Conservation (phyloP, 1,140 invertebrate genomes). For the Trichomalopsis sarcophagae region DNA sequence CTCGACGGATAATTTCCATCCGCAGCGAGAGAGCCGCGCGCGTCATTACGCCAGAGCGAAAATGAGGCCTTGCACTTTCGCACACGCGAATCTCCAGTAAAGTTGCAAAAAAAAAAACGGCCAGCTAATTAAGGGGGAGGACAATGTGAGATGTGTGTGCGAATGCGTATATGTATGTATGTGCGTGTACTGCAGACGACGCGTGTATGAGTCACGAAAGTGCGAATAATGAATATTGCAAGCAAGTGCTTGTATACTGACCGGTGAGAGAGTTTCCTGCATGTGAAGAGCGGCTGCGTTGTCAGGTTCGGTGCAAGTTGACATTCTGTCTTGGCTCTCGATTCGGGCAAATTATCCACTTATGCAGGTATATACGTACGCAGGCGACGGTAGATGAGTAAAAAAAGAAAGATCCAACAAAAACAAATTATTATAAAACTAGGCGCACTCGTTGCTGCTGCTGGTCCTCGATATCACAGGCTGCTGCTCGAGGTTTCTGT, state of each 20-base stretch:
- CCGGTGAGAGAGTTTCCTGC: conserved; percentile 73
- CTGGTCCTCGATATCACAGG: conserved; percentile 69
- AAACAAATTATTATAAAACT: conserved; percentile 9
- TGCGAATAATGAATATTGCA: not conserved
- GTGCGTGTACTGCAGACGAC: not conserved
- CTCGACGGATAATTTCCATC: not conserved
- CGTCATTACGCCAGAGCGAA: not conserved
- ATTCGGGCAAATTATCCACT: conserved; percentile 21
- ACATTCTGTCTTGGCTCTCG: conserved; percentile 64
- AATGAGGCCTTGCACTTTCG: not conserved
- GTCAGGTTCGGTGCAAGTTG: conserved; percentile 72
- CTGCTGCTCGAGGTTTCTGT: conserved; percentile 60
- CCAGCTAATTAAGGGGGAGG: conserved; percentile 16
- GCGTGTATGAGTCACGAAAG: not conserved
- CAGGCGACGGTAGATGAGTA: not conserved
- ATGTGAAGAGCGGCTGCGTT: conserved; percentile 69
- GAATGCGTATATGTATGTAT: not conserved
- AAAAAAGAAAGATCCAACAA: not conserved
- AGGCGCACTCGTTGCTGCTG: conserved; percentile 49
- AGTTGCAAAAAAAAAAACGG: not conserved
- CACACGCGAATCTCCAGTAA: not conserved
- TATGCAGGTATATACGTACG: not conserved
- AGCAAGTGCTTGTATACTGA: conserved; percentile 58
- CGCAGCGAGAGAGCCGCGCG: too few relatives aligned
- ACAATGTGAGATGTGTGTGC: not conserved